These are phyloP conservation scores for Boloria euphrosyne DNA, from an alignment of 2,888 invertebrate genomes.

Conservation along the genomic window DNA sequence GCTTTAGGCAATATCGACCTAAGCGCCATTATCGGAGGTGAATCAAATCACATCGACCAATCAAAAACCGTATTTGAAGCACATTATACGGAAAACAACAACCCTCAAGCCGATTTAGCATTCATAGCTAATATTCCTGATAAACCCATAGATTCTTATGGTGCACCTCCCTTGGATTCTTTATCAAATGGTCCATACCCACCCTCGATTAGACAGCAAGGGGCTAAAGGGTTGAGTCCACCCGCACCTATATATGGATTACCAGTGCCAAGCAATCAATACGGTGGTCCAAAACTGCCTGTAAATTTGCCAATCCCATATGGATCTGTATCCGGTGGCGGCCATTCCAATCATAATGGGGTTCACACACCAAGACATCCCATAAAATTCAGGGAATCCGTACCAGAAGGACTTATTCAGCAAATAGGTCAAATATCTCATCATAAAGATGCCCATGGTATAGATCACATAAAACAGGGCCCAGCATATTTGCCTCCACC, in stretches of 20 bases:
- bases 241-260: constrained; percentile 84
- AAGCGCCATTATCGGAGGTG: constrained; percentile 71
- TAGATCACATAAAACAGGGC: constrained; percentile 76
- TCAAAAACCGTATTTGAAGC: constrained; percentile 78
- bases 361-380: constrained; percentile 82
- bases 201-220: constrained; percentile 64
- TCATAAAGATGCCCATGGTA: constrained; percentile 83
- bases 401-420: constrained; percentile 86
- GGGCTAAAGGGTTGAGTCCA: constrained; percentile 80
- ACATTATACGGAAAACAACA: constrained; percentile 70
- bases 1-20: constrained; percentile 69
- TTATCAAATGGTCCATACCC: constrained; percentile 68
- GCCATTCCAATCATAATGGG: constrained; percentile 66
- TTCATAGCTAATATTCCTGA: constrained; percentile 50
- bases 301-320: constrained; percentile 69
- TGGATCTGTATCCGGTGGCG: constrained; percentile 71
- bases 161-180: constrained; percentile 72
- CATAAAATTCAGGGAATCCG: constrained; percentile 87
- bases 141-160: constrained; percentile 63
- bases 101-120: constrained; percentile 53
- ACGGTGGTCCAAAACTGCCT: constrained; percentile 67
- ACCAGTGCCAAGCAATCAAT: constrained; percentile 76
- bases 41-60: constrained; percentile 75
- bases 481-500: constrained; percentile 85
- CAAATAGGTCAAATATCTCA: constrained; percentile 85